Evolutionary conservation across 2,797 vertebrate species (phyloP).

Genomic region (Tenualosa thibaudeaui): DNA sequence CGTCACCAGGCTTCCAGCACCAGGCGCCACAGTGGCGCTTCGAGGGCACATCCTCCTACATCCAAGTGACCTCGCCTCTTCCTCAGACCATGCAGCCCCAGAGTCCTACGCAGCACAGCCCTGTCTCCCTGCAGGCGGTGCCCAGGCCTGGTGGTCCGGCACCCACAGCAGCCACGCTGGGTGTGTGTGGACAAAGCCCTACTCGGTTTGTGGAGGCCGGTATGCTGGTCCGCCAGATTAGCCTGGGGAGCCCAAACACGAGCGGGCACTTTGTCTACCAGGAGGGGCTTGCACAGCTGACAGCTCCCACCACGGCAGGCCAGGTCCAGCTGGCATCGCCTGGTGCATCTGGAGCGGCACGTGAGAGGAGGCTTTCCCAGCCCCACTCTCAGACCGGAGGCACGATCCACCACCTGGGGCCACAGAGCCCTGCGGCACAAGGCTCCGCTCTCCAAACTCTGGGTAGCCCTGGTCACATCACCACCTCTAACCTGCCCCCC

Average conservation of each 20-base stretch:
- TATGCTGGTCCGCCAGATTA: constrained; percentile 91
- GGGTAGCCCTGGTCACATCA: constrained; percentile 88
- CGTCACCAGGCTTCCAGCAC: constrained; percentile 92
- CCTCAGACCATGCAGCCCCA: constrained; percentile 91
- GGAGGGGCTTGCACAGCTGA: constrained; percentile 87
- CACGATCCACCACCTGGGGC: constrained; percentile 93
- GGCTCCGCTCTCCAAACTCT: constrained; percentile 80
- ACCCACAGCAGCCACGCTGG: constrained; percentile 66
- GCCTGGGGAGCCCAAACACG: constrained; percentile 82
- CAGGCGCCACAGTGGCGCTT: constrained; percentile 88
- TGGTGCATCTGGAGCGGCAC: constrained; percentile 73
- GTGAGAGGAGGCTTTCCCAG: constrained; percentile 91
- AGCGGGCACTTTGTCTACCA: constrained; percentile 92
- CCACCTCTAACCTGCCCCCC: constrained; percentile 91
- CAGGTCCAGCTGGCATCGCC: constrained; percentile 86
- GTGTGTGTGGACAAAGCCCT: constrained; percentile 90
- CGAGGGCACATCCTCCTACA: constrained; percentile 89
- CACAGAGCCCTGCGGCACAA: constrained; percentile 88
- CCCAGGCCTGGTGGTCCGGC: constrained; percentile 79
- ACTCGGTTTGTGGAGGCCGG: constrained; percentile 89
- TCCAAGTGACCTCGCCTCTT: constrained; percentile 91
- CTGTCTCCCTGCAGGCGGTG: constrained; percentile 82
- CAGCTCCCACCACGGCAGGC: constrained; percentile 74
- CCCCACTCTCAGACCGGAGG: constrained; percentile 93
- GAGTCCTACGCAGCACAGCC: constrained; percentile 92